Evolutionary conservation across 2,888 invertebrate species (phyloP), one percentile per base, ranked within the genome.

Genomic region (Macrostomum cliftonense): DNA sequence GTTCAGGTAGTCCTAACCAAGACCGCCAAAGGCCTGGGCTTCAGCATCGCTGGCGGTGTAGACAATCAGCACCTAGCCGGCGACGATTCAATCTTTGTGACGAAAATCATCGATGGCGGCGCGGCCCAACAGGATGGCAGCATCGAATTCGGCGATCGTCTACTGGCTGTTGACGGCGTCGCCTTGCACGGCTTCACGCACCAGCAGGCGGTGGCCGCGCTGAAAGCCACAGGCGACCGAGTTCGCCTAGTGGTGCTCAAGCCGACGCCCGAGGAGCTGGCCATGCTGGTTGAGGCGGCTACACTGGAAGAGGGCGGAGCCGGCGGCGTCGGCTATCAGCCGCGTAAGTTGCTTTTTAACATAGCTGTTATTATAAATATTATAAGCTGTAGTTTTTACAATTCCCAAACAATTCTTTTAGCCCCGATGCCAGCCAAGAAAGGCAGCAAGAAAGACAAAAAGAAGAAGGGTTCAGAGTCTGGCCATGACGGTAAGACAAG

Each of bases 31-130:
- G 93, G 95, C 40, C 77, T 97, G 50, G 97, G 97, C 50, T 97
- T 97, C 77, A 91, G 91, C 72, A 97, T 97, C 75, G 95, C 95
- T 52, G 95, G 97, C 46, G 68, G 95, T 52, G 81, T 89, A 57
- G 93, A 91, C 57, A 97, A 97, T 76, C 93, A 97, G 73, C 95
- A 97, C 75, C 88, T 93, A 73, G 91, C 91, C 51, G 93, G 93
- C 54, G 95, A 97, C 74, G 89, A 93, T 76, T 93, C 95, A 59
- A 97, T 97, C 68, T 97, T 91, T 74, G 89, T 97, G 62, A 97
- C 97, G 44, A 95, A 95, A 76, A 86, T 97, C 58, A 93, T 28
- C 9, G 28, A 28, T 9, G 28, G 28, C 28, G 28, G 28, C 28
- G 28, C 28, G 5, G 28, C 28, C 28, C 28, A 28, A 9, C 28